Conservation (phyloP, 2,888 invertebrate genomes). For the Sminthurinus aureus region DNA sequence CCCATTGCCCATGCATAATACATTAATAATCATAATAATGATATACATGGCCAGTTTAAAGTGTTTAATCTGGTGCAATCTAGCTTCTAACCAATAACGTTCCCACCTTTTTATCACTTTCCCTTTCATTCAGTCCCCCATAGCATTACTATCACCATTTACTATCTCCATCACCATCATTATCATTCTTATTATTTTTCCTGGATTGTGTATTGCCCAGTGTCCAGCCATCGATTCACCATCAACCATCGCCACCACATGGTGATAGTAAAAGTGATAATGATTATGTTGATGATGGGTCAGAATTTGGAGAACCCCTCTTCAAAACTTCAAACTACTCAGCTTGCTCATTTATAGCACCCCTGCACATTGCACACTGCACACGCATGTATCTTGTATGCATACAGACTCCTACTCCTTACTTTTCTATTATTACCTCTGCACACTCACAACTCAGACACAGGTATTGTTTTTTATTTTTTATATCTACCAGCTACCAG, state of each 20-base stretch:
- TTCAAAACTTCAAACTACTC: neutral
- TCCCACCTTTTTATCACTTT: conserved; percentile 10
- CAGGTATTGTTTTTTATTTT: too few species aligned
- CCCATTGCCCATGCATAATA: too few species aligned
- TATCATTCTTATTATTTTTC: too few species aligned
- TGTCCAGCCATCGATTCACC: conserved; percentile 20
- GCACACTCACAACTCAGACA: neutral
- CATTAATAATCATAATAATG: too few species aligned
- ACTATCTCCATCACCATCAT: too few species aligned
- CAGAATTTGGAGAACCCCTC: neutral
- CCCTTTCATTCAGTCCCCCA: neutral
- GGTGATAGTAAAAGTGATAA: neutral
- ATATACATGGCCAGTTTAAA: neutral
- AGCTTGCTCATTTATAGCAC: conserved; percentile 22
- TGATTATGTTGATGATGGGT: neutral
- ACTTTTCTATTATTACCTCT: neutral
- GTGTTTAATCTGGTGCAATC: neutral
- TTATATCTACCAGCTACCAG: too few species aligned
- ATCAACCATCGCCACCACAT: conserved; percentile 19
- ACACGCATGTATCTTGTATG: neutral
- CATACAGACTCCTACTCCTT: conserved; percentile 8
- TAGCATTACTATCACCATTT: neutral
- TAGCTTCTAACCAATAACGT: neutral
- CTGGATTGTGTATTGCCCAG: neutral
- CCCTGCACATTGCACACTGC: too few species aligned